Conservation (phyloP, 2,888 invertebrate species). For the Agrypnus murinus region DNA sequence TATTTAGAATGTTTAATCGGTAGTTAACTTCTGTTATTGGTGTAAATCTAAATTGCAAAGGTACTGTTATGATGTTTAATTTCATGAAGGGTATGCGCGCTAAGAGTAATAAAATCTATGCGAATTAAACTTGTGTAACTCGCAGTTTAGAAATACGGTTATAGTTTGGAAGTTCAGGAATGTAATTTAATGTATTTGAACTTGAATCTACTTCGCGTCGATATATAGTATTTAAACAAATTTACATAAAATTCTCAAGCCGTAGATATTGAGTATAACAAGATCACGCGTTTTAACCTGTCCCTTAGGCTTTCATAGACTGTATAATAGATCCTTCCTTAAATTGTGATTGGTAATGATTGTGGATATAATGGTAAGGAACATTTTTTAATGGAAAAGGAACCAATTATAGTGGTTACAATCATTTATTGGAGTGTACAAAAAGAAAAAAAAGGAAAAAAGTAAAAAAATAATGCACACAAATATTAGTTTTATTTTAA, state of each 20-base stretch:
- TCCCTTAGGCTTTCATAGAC: too few species aligned
- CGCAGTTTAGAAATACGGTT: conserved; percentile 15
- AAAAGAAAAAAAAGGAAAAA: too few species aligned
- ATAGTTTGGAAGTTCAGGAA: conserved; percentile 24
- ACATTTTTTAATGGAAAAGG: too few species aligned
- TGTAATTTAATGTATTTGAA: conserved; percentile 2
- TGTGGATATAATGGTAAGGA: too few species aligned
- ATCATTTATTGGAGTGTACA: too few species aligned
- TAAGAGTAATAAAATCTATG: conserved; percentile 25
- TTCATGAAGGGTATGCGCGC: conserved; percentile 15
- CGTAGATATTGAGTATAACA: background rate
- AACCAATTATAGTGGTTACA: too few species aligned
- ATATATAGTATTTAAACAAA: conserved; percentile 6
- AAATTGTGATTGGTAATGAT: too few species aligned
- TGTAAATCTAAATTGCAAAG: background rate
- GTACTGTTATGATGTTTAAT: conserved; percentile 3
- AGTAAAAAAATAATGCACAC: too few species aligned
- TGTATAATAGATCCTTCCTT: too few species aligned
- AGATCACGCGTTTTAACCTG: too few species aligned
- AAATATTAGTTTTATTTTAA: too few species aligned
- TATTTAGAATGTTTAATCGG: too few species aligned
- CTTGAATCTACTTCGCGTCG: conserved; percentile 2
- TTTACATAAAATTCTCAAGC: background rate
- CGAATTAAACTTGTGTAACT: conserved; percentile 8
- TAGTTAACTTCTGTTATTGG: background rate